Conservation (phyloP, 30 jellyfish, hydroid and myxozoan genomes). For the Morbakka virulenta region DNA sequence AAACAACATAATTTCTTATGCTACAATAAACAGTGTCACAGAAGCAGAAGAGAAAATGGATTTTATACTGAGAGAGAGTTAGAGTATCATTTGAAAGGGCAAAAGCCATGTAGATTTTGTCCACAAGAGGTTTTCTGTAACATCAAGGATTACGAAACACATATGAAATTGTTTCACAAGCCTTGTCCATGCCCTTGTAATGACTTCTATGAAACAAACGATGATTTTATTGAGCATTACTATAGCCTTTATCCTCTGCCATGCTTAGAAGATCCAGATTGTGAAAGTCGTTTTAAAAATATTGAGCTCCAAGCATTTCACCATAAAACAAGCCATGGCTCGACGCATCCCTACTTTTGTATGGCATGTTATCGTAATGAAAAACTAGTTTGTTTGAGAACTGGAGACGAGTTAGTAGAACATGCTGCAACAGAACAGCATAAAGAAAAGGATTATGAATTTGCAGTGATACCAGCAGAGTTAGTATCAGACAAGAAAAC, state of each 20-base stretch:
- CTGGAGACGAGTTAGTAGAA: slow-evolving; percentile 58
- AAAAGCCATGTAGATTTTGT: slow-evolving; percentile 72
- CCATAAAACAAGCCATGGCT: slow-evolving; percentile 77
- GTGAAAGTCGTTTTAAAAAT: slow-evolving; percentile 70
- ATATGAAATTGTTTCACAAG: slow-evolving; percentile 54
- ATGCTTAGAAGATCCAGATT: slow-evolving; percentile 83
- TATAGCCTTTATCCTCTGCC: slow-evolving; percentile 79
- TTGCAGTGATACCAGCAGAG: slow-evolving; percentile 68
- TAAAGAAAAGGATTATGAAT: slow-evolving; percentile 41
- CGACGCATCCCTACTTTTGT: slow-evolving; percentile 76
- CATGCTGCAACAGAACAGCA: slow-evolving; percentile 66
- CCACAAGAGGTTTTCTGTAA: slow-evolving; percentile 69
- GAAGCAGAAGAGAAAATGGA: slow-evolving; percentile 90
- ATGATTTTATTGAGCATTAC: slow-evolving; percentile 76
- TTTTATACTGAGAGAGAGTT: slow-evolving; percentile 77
- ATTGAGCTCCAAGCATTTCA: slow-evolving; percentile 91
- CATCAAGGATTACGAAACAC: slow-evolving; percentile 20
- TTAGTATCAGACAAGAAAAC: background rate
- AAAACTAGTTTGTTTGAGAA: slow-evolving; percentile 60
- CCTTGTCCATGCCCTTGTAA: slow-evolving; percentile 79
- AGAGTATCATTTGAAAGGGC: slow-evolving; percentile 61
- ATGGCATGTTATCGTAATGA: slow-evolving; percentile 81
- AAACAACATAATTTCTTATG: slow-evolving; percentile 68
- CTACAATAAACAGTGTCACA: slow-evolving; percentile 76
- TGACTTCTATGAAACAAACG: slow-evolving; percentile 59